phyloP scores from a whole-genome alignment of 1,140 invertebrate genomes.

The Diabrotica undecimpunctata region DNA sequence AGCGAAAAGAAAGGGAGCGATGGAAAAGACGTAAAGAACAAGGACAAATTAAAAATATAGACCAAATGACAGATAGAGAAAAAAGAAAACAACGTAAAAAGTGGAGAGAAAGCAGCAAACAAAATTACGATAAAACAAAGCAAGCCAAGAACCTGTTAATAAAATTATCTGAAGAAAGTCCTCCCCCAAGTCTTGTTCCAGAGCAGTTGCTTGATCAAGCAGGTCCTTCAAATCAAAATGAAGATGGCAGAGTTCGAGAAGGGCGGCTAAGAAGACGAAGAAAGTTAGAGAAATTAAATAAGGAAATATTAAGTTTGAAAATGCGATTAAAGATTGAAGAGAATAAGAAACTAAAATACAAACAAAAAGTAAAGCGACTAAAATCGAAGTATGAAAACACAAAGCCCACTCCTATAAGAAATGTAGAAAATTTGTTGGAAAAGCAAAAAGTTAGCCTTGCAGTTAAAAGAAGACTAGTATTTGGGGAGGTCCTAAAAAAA shows the following conservation, averaged over 20 bases:
- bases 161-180: conserved; percentile 4
- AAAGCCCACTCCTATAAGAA: neutral
- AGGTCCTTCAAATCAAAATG: neutral
- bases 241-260: neutral
- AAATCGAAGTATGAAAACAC: neutral
- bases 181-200: neutral
- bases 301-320: neutral
- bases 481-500: too few species aligned
- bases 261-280: neutral
- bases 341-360: neutral
- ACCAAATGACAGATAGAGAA: neutral
- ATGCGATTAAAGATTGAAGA: neutral
- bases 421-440: neutral
- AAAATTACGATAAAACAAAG: neutral
- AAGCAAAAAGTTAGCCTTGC: neutral
- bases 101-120: conserved; percentile 6
- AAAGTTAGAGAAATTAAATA: neutral
- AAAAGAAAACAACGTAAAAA: neutral
- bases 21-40: neutral
- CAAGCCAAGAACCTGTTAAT: neutral
- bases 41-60: neutral
- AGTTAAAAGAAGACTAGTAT: neutral
- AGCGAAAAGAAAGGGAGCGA: conserved; percentile 6
- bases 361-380: neutral
- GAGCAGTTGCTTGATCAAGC: neutral